Evolutionary conservation across 1,140 invertebrate species (phyloP), one percentile per base, ranked within the genome.

Genomic region (Diplogasteroides magnus): DNA sequence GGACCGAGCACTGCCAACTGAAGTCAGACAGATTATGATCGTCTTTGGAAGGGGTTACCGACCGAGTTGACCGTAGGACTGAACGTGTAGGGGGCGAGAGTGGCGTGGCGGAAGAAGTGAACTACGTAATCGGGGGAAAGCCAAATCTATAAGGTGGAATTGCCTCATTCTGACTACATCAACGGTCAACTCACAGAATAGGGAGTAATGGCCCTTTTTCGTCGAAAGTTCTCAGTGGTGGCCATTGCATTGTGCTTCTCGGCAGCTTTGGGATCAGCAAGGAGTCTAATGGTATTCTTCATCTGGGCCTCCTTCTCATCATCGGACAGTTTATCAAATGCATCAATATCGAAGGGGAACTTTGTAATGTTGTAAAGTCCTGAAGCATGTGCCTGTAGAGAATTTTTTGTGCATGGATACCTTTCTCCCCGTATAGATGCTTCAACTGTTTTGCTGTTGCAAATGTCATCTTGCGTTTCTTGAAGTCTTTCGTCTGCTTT

Each of bases 331-430:
- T 58, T 6, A 55, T 75, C 65, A 28, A 61, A 69, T 37, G 57
- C 37, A 32, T 76, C 70, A 29, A 76, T 61, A 56, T 75, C 72
- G 25, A 74, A 71, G 57, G 72, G 73, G 27, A 74, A 64, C 31
- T 74, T 68, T 28, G 61, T 63, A 1, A 67, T 67, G 55, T 74
- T 68, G 48, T 70, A 74, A 2, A 71, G 58, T 61, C 73, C 57
- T 65, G n/a, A 65, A 26, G 2, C 11, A 65, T 25, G n/a, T 14
- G 13, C 65, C 71, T 70, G 19, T 57, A 29, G 31, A 71, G 31
- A 48, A 67, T 72, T 26, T 70, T 23, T 61, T 25, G 31, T 71
- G 48, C 62, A 74, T 29, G 64, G 74, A 72, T 27, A 61, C 27
- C 25, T 67, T 67, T n/a, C 57, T 72, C 70, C 31, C 67, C 64